Evolutionary conservation across 2,888 invertebrate genomes (phyloP), one percentile per base, ranked within the genome.

Genomic region (Tachina fera): DNA sequence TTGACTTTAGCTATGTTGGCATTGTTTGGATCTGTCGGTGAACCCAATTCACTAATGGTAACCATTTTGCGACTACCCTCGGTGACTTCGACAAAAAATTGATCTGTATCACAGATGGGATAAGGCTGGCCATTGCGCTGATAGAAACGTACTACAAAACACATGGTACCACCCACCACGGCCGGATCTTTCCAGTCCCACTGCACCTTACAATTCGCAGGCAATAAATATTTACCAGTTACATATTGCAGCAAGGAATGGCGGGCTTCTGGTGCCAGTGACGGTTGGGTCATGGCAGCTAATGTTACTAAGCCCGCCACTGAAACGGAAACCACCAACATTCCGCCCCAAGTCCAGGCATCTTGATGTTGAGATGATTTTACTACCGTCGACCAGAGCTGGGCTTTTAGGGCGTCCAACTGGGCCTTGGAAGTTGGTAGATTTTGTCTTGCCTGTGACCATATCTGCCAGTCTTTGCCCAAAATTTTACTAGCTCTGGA

Each of bases 131-230:
- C 97, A 93, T 98, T 98, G 87, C 97, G 95, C 93, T 98, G 97
- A 94, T 95, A 97, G 94, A 98, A 98, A 94, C 96, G 94, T 88
- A 98, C 96, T 80, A 96, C 96, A 93, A 98, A 98, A 91, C 97
- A 97, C 95, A 98, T 97, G 47, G 97, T 97, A 92, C 96, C 97
- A 60, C 98, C 98, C 39, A 98, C 98, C 14, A 95, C 94, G 90
- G 97, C 96, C 19, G 98, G 98, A 93, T 98, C 98, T 85, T 95
- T 95, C 98, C 98, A 98, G 89, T 97, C 97, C 94, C 98, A 98
- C 88, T 92, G 92, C 77, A 95, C 95, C 92, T 95, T 96, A 92
- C 98, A 98, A 93, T 97, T 97, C 88, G 97, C 96, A 53, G 98
- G 97, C 87, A 97, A 94, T 84, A 98, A 94, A 93, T 98, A 98